phyloP scores from a whole-genome alignment of 2,888 invertebrate genomes.

The Acanthococcus lagerstroemiae region DNA sequence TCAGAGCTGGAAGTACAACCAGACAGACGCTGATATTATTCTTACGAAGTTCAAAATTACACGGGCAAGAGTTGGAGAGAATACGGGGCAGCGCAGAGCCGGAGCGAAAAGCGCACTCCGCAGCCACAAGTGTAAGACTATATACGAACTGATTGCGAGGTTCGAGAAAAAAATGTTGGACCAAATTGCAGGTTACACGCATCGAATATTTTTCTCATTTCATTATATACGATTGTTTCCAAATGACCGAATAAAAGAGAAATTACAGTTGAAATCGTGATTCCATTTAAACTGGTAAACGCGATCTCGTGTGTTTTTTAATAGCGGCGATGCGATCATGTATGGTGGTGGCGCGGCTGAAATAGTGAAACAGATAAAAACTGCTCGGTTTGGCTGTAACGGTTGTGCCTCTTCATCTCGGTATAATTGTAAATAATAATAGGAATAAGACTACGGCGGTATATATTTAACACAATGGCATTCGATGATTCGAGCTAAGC shows the following conservation, averaged over 20 bases:
- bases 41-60: no score
- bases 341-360: constrained; percentile 7
- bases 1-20: no score
- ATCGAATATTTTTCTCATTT: constrained; percentile 30
- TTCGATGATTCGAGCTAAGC: constrained; percentile 28
- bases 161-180: neutral
- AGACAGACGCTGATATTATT: no score
- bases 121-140: no score
- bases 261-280: constrained; percentile 29
- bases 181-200: constrained; percentile 30
- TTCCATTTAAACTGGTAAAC: constrained; percentile 27
- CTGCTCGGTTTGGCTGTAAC: constrained; percentile 23
- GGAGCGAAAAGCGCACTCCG: no score
- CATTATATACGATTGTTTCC: constrained; percentile 30
- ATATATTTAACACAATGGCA: constrained; percentile 30
- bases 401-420: constrained; percentile 20
- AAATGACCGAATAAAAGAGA: constrained; percentile 29
- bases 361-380: constrained; percentile 20
- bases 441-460: constrained; percentile 22
- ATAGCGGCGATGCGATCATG: constrained; percentile 19
- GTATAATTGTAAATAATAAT: constrained; percentile 29
- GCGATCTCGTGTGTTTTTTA: constrained; percentile 28
- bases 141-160: neutral
- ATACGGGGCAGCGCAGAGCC: no score
- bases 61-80: no score